Base-by-base conservation (phyloP, 35 echinoderm and acorn worm genomes). In the Chiridota heheva region DNA sequence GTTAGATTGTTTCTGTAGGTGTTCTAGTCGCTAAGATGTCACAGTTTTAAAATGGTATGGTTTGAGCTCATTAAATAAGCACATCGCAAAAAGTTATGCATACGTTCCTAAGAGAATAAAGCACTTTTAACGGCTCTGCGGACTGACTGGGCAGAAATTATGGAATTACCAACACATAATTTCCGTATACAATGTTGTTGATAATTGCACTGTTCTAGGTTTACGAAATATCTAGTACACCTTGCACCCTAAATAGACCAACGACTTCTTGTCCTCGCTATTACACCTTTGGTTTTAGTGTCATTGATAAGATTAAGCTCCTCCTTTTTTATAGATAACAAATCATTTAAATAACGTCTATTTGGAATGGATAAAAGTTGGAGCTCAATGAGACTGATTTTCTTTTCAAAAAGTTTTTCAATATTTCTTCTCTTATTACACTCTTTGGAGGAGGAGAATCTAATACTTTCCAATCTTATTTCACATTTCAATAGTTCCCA, bases 171-270 rank as follows among this genome's bases (percentile, higher is more conserved):
- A 18, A 69, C 65, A 40, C 22, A 4, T 69, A 69, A 69, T 39
- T 69, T 69, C 65, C 65, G 36, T 24, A 38, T 67, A 31, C 63
- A 67, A 69, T 39, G 32, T 7, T 38, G 33, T 20, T 69, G 65
- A 34, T 69, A 69, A 39, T 69, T 69, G 33, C 41, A 38, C 36
- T 39, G 32, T 39, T 69, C 65, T 69, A 69, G 35, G n/a, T 69
- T 69, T 5, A 69, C 33, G 41, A 36, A 69, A 36, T 40, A 39
- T 34, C 41, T 69, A 0, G 33, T 38, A 69, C 65, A 67, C 40
- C 35, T 31, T 36, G 32, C 63, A 28, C 63, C 63, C 8, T 33
- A 4, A 33, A 67, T 29, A 31, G 30, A 33, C 63, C 63, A 31
- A 6, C 63, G 2, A 67, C 63, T 67, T 67, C 63, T 30, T 36